These are phyloP conservation scores for Coregonus ussuriensis DNA, from an alignment of 2,797 vertebrate genomes.

Conservation along the genomic window DNA sequence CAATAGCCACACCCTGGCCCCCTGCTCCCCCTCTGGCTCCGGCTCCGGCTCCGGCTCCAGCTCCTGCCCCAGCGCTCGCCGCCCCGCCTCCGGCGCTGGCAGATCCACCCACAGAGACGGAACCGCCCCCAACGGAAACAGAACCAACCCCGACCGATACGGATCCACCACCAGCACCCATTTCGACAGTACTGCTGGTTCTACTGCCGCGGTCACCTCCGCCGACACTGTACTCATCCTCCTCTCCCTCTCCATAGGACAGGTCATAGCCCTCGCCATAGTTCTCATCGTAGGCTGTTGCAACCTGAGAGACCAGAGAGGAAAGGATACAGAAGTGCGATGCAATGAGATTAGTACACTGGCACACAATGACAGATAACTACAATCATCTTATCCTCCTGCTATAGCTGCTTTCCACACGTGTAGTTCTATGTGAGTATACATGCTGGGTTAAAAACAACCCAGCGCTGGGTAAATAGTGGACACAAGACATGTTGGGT, in stretches of 20 bases:
- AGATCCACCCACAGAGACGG: constrained; percentile 54
- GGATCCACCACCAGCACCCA: constrained; percentile 13
- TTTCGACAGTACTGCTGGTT: constrained; percentile 5
- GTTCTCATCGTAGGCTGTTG: constrained; percentile 53
- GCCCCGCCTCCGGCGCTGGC: constrained; percentile 39
- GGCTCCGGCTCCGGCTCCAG: constrained; percentile 48
- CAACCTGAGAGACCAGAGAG: constrained; percentile 48
- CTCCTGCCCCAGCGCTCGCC: constrained; percentile 52
- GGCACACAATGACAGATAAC: background rate
- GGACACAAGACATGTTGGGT: no score
- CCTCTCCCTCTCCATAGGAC: constrained; percentile 54
- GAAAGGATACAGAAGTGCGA: background rate
- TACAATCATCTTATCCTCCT: no score
- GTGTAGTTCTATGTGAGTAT: no score
- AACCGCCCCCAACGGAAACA: constrained; percentile 46
- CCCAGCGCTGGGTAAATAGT: no score
- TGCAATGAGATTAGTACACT: no score
- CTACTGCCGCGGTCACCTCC: constrained; percentile 26
- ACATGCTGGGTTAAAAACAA: no score
- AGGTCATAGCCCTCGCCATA: constrained; percentile 59
- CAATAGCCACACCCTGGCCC: constrained; percentile 37
- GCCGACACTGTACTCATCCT: constrained; percentile 41
- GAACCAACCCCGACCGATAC: background rate
- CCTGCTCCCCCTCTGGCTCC: constrained; percentile 39
- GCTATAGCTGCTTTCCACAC: no score